Conservation (phyloP, 2,888 invertebrate genomes). For the Erpobdella octoculata region DNA sequence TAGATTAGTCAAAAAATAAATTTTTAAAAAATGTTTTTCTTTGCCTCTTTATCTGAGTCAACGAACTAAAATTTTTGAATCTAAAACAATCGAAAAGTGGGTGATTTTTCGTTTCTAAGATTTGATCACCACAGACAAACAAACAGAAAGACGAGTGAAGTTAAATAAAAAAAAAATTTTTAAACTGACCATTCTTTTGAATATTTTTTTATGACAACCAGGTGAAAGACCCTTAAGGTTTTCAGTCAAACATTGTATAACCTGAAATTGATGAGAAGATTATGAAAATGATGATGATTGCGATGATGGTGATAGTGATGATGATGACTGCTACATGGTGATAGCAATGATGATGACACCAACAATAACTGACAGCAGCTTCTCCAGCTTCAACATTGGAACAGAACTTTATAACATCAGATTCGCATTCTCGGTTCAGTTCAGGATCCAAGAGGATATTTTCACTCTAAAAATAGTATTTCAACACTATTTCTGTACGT, state of each 20-base stretch:
- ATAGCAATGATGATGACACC: neutral
- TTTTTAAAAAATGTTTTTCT: too few relatives aligned
- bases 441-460: constrained; percentile 63
- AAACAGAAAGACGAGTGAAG: too few relatives aligned
- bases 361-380: constrained; percentile 45
- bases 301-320: neutral
- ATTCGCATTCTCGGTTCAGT: constrained; percentile 43
- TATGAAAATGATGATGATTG: too few relatives aligned
- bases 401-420: constrained; percentile 44
- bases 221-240: constrained; percentile 50
- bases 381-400: constrained; percentile 42
- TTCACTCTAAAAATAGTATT: constrained; percentile 68
- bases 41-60: too few relatives aligned
- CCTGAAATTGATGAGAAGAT: constrained; percentile 37
- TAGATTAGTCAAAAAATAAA: too few relatives aligned
- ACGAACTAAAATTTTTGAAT: too few relatives aligned
- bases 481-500: too few relatives aligned
- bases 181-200: constrained; percentile 61
- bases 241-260: constrained; percentile 59
- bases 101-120: too few relatives aligned
- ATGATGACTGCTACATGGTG: neutral
- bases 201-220: constrained; percentile 72
- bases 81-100: too few relatives aligned
- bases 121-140: too few relatives aligned
- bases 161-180: too few relatives aligned